A percentile compares a stretch with the other conserved stretches of the same genome.
Conservation (phyloP, 2,113 vertebrate genomes). For the Alouatta palliata region DNA sequence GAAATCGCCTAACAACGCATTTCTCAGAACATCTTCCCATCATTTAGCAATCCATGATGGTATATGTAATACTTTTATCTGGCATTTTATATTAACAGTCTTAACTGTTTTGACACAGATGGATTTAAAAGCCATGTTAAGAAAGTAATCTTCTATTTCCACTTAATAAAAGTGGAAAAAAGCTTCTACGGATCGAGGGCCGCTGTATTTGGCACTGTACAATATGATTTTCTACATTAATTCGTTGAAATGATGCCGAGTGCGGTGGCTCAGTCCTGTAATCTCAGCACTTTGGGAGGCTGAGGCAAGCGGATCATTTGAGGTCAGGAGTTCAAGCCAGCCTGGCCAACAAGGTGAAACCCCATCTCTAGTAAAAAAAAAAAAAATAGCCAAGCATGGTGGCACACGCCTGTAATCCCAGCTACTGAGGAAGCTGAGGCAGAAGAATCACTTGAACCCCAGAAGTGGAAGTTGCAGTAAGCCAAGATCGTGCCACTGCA, state of each 20-base stretch:
- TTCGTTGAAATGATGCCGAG: neutral
- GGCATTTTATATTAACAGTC: neutral
- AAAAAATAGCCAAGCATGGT: too few relatives aligned
- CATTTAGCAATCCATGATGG: neutral
- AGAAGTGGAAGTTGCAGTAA: too few relatives aligned
- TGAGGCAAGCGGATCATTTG: too few relatives aligned
- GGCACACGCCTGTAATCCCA: too few relatives aligned
- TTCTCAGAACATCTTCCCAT: neutral
- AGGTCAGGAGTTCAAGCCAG: too few relatives aligned
- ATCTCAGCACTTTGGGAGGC: too few relatives aligned
- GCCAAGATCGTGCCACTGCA: too few relatives aligned
- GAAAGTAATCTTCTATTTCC: slow-evolving; percentile 6
- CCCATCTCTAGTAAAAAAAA: too few relatives aligned
- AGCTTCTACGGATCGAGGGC: neutral
- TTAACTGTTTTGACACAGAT: neutral
- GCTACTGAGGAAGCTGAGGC: too few relatives aligned
- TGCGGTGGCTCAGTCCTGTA: too few relatives aligned
- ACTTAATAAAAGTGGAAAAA: slow-evolving; percentile 5
- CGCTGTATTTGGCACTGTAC: neutral
- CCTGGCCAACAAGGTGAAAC: too few relatives aligned
- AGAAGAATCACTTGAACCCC: too few relatives aligned
- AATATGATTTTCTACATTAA: neutral
- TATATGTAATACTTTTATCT: neutral
- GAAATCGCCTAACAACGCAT: neutral
- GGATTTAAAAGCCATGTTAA: neutral